phyloP scores from a whole-genome alignment of 2,888 invertebrate species.

The Macrophya alboannulata region DNA sequence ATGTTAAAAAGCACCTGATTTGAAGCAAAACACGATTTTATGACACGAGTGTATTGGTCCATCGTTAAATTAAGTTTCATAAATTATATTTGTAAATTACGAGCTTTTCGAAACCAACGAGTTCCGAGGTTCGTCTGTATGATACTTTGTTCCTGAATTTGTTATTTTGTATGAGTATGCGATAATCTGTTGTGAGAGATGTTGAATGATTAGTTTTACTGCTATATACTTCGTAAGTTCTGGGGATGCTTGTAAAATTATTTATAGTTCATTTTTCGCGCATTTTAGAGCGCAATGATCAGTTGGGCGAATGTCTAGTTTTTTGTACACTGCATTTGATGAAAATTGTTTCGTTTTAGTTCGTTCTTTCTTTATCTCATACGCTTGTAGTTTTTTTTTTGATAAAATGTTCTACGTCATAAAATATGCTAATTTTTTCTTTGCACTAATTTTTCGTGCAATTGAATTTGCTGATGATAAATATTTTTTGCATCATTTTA shows the following conservation, averaged over 20 bases:
- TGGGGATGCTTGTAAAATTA: background rate
- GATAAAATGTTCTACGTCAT: background rate
- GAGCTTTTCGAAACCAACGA: background rate
- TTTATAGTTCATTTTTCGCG: background rate
- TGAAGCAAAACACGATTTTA: background rate
- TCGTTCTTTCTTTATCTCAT: background rate
- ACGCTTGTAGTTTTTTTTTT: background rate
- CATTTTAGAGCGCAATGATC: background rate
- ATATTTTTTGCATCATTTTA: background rate
- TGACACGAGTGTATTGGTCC: background rate
- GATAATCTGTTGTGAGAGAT: background rate
- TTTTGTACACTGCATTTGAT: background rate
- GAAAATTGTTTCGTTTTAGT: background rate
- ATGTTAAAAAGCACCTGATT: background rate
- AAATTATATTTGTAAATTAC: background rate
- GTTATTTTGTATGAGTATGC: background rate
- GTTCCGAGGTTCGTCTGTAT: background rate
- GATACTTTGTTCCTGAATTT: background rate
- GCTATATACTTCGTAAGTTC: background rate
- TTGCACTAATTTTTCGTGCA: background rate
- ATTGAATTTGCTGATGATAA: background rate
- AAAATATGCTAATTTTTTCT: background rate
- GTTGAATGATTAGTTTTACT: background rate
- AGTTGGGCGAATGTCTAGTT: background rate
- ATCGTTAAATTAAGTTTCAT: background rate